These are phyloP conservation scores for Phrynocephalus guinanensis DNA, from an alignment of 2,797 vertebrate species.

Conservation along the genomic window DNA sequence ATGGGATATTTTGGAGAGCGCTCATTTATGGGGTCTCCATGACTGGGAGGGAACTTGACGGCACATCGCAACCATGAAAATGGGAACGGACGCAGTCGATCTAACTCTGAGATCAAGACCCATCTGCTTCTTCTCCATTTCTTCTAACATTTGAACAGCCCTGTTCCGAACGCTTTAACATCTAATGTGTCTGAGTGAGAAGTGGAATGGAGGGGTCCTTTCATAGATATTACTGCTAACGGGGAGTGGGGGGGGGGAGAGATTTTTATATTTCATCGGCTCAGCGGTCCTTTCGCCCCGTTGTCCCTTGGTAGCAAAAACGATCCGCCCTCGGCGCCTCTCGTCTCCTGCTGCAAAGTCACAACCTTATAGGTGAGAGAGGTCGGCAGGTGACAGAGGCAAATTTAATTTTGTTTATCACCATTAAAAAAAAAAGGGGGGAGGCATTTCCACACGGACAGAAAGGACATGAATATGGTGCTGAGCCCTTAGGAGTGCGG, in stretches of 20 bases:
- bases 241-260: neutral
- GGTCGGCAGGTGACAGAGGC: constrained; percentile 70
- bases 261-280: constrained; percentile 62
- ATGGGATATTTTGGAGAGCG: too few relatives aligned
- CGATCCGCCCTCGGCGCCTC: constrained; percentile 56
- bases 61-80: too few relatives aligned
- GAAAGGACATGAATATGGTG: constrained; percentile 82
- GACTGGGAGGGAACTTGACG: too few relatives aligned
- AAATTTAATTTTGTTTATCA: constrained; percentile 81
- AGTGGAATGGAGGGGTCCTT: neutral
- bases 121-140: neutral
- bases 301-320: constrained; percentile 47
- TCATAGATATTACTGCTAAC: constrained; percentile 8
- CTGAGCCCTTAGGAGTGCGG: constrained; percentile 39
- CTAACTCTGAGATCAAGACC: neutral
- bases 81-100: too few relatives aligned
- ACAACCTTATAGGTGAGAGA: constrained; percentile 78
- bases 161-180: constrained; percentile 39
- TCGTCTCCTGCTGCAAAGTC: constrained; percentile 55
- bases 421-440: constrained; percentile 76
- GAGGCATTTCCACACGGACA: constrained; percentile 79
- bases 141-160: neutral
- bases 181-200: constrained; percentile 26
- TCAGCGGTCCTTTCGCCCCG: constrained; percentile 38
- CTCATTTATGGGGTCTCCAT: too few relatives aligned